phyloP scores from a whole-genome alignment of 2,888 invertebrate genomes.

The Aelia acuminata region DNA sequence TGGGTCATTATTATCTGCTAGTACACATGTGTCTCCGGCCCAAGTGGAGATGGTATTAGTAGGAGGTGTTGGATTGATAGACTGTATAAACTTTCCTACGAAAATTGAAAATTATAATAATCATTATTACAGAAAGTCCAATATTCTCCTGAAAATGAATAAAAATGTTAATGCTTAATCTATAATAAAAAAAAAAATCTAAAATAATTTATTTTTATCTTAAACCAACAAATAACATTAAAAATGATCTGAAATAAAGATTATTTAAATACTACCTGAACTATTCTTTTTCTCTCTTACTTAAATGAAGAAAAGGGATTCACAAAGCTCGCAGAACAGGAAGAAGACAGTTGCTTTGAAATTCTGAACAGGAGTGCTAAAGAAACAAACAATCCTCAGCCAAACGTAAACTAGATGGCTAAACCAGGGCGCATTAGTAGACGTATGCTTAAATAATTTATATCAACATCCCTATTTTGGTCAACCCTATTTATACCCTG shows the following conservation, averaged over 20 bases:
- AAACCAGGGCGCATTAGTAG: not conserved
- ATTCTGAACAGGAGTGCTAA: not conserved
- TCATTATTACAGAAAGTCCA: too few species aligned
- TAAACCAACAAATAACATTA: not conserved
- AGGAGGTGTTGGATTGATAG: too few species aligned
- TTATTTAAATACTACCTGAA: too few species aligned
- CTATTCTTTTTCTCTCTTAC: not conserved
- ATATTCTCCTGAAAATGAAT: too few species aligned
- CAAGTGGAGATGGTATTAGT: too few species aligned
- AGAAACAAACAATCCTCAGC: not conserved
- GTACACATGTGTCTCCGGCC: too few species aligned
- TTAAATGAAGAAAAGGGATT: not conserved
- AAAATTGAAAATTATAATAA: too few species aligned
- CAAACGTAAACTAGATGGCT: not conserved
- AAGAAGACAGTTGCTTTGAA: not conserved
- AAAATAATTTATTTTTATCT: too few species aligned
- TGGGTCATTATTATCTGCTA: too few species aligned
- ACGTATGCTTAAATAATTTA: not conserved
- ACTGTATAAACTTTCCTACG: too few species aligned
- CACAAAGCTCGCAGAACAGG: not conserved
- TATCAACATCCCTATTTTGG: not conserved
- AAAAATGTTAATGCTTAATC: too few species aligned
- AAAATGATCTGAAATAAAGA: not conserved
- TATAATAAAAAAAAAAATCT: too few species aligned
- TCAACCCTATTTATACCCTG: not conserved